Percentiles rank a stretch among this genome's conserved stretches.
phyloP scores from a whole-genome alignment of 2,113 vertebrate species.

The Phaethon lepturus region DNA sequence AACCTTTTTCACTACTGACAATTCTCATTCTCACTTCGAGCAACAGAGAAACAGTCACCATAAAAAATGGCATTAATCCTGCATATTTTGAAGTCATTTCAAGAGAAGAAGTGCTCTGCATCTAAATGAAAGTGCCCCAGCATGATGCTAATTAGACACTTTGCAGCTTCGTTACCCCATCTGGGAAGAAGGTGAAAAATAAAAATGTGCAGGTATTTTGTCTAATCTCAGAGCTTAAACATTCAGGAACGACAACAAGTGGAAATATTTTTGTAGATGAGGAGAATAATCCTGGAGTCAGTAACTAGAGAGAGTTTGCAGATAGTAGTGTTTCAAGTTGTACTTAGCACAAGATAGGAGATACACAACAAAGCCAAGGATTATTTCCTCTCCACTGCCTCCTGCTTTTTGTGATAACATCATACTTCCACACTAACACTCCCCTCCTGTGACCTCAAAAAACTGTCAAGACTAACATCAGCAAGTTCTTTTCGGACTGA shows the following conservation, averaged over 20 bases:
- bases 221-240: not conserved
- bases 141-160: conserved; percentile 64
- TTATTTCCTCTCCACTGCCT: not conserved
- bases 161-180: not conserved
- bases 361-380: not conserved
- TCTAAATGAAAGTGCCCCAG: conserved; percentile 58
- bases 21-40: conserved; percentile 61
- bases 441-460: not conserved
- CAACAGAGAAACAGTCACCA: conserved; percentile 9
- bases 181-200: conserved; percentile 15
- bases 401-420: not conserved
- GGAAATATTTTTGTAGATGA: not conserved
- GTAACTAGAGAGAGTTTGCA: not conserved
- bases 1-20: conserved; percentile 31
- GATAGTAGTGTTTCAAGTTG: not conserved
- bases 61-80: conserved; percentile 41
- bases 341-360: not conserved
- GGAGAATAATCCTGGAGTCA: not conserved
- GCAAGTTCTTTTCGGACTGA: not conserved
- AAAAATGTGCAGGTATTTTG: not conserved
- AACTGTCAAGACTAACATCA: not conserved
- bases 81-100: conserved; percentile 59
- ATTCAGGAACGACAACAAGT: not conserved
- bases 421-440: not conserved
- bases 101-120: conserved; percentile 32